Evolutionary conservation across 2,797 vertebrate genomes (phyloP), one percentile per base, ranked within the genome.

Genomic region (Anableps anableps): DNA sequence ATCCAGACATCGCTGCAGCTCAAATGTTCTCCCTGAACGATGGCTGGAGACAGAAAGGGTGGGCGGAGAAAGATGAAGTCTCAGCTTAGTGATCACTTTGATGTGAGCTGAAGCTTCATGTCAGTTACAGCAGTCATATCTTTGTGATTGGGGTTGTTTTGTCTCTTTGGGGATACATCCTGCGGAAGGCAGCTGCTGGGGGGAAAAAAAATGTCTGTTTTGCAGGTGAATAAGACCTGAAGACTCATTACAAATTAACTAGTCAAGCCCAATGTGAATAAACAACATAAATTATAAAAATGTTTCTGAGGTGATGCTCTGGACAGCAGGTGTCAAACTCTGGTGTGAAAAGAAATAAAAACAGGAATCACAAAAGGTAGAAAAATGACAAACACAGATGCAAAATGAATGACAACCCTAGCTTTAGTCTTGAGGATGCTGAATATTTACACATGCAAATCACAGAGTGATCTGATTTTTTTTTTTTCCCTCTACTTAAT

Each of bases 1-100:
- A 94, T 92, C 86, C 89, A 89, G 85, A 93, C 83, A 62, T 84
- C 81, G 83, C 90, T 78, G 66, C 74, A 34, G 76, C 86, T 86
- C 85, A 85, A 89, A 85, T 62, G 72, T 76, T 80, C 62, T 50
- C 60, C 41, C 64, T 38, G 81, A 79, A 79, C 78, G 83, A 89
- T 76, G 73, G 68, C 80, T n/a, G 74, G 85, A 79, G 84, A 90
- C 83, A 62, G 81, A 80, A 86, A 82, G 80, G 79, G 83, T 81
- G 86, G 88, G 87, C 19, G 89, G 87, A 85, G 80, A 77, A 64
- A 81, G 88, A 89, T 91, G 78, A 85, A 74, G 83, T 88, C 84
- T 85, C 78, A 45, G 88, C 21, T 80, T 45, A 74, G 68, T 66
- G 14, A 75, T 70, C 0, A 19, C 85, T 87, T 90, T 92, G 81